These are phyloP conservation scores for Rhipidura dahli DNA, from an alignment of 2,113 vertebrate genomes.

Conservation along the genomic window DNA sequence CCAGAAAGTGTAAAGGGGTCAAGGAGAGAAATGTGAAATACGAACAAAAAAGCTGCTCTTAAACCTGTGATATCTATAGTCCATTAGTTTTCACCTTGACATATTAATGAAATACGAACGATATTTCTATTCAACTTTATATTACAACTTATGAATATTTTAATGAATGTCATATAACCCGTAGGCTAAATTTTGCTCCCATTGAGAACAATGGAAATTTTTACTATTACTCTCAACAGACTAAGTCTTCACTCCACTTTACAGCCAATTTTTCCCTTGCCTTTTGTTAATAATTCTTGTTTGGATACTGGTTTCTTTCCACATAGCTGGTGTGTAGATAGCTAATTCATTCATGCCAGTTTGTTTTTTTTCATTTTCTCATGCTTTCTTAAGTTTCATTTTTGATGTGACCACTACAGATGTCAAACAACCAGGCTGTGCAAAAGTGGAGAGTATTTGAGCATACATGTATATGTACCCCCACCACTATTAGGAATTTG, in stretches of 20 bases:
- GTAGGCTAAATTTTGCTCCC: not conserved
- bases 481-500: not conserved
- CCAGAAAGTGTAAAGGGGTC: not conserved
- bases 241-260: not conserved
- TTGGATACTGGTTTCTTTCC: not conserved
- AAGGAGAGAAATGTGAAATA: conserved; percentile 11
- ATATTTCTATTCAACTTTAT: not conserved
- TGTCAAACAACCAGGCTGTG: not conserved
- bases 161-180: not conserved
- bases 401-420: not conserved
- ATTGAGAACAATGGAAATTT: not conserved
- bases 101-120: not conserved
- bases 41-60: not conserved
- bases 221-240: not conserved
- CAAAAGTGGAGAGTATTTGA: not conserved
- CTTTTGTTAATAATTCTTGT: not conserved
- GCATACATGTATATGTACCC: not conserved
- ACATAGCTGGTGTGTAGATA: not conserved
- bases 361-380: fast-evolving
- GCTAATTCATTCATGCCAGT: not conserved
- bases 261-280: not conserved
- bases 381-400: not conserved
- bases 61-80: not conserved
- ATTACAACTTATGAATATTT: not conserved
- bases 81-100: not conserved